These are phyloP conservation scores for Melanostigma gelatinosum DNA, from an alignment of 2,113 vertebrate genomes.

Conservation along the genomic window DNA sequence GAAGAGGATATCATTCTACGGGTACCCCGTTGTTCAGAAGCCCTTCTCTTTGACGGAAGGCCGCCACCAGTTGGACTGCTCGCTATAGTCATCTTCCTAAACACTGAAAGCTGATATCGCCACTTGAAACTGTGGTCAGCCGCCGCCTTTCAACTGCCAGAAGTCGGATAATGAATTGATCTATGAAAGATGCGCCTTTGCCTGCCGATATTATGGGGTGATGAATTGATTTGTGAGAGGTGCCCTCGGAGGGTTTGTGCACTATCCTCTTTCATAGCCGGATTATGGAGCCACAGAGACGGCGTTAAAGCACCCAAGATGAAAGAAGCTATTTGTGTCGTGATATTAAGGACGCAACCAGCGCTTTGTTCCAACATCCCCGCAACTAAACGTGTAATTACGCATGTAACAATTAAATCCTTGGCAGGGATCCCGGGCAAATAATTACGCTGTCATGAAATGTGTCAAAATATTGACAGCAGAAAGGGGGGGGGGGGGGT, in stretches of 20 bases:
- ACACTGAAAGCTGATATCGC: constrained; percentile 76
- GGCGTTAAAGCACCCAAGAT: constrained; percentile 56
- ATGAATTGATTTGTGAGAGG: constrained; percentile 81
- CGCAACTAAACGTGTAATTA: constrained; percentile 81
- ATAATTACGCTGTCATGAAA: constrained; percentile 80
- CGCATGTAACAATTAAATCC: constrained; percentile 82
- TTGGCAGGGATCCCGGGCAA: constrained; percentile 70
- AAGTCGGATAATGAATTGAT: constrained; percentile 77
- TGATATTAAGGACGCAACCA: constrained; percentile 68
- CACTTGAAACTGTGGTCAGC: constrained; percentile 73
- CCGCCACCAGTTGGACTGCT: constrained; percentile 63
- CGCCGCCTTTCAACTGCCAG: constrained; percentile 73
- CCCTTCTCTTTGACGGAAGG: constrained; percentile 50
- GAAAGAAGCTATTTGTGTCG: constrained; percentile 66
- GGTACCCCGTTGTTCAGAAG: constrained; percentile 51
- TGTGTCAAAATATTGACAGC: constrained; percentile 85
- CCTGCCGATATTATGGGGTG: constrained; percentile 66
- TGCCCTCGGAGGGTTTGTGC: constrained; percentile 59
- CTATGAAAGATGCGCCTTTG: constrained; percentile 73
- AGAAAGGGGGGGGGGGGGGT: constrained; percentile 51
- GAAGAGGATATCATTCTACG: constrained; percentile 38
- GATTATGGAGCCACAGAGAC: constrained; percentile 69
- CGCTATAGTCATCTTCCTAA: constrained; percentile 56
- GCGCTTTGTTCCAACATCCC: constrained; percentile 72
- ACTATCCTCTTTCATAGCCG: constrained; percentile 72